A percentile compares a stretch with the other conserved stretches of the same genome.
These are phyloP conservation scores for Australoheros facetus DNA, from an alignment of 2,797 vertebrate genomes.

Conservation along the genomic window DNA sequence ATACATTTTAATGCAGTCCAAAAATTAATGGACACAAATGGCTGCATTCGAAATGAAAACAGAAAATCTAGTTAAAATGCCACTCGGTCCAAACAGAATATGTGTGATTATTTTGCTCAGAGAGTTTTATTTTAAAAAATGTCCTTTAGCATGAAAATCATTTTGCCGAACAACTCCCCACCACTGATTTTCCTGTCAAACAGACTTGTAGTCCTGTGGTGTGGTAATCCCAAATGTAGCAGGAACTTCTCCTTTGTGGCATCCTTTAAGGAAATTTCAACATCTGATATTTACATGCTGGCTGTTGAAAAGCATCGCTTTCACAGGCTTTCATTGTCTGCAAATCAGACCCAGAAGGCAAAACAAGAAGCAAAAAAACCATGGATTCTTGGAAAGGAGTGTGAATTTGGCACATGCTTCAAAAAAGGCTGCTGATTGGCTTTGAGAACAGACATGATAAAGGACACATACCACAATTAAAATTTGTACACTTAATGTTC, in stretches of 20 bases:
- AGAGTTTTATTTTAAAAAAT: neutral
- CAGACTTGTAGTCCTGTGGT: neutral
- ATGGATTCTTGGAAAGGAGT: slow-evolving; percentile 29
- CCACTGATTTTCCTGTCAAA: slow-evolving; percentile 3
- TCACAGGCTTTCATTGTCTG: slow-evolving; percentile 12
- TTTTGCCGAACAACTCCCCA: neutral
- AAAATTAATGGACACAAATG: neutral
- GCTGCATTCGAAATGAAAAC: neutral
- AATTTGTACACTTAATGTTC: neutral
- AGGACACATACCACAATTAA: neutral
- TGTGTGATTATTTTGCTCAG: neutral
- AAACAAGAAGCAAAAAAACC: slow-evolving; percentile 43
- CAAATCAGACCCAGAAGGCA: slow-evolving; percentile 33
- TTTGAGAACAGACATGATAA: neutral
- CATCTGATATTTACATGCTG: slow-evolving; percentile 49
- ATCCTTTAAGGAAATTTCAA: slow-evolving; percentile 32
- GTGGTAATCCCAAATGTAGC: neutral
- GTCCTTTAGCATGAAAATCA: neutral
- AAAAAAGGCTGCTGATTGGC: slow-evolving; percentile 8
- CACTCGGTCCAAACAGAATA: neutral
- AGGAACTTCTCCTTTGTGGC: slow-evolving; percentile 31
- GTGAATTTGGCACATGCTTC: slow-evolving; percentile 16
- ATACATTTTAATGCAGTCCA: neutral
- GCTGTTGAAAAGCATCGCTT: slow-evolving; percentile 17
- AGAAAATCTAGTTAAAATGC: neutral